Conservation (phyloP, 2,113 vertebrate species). For the Hippocampus abdominalis region DNA sequence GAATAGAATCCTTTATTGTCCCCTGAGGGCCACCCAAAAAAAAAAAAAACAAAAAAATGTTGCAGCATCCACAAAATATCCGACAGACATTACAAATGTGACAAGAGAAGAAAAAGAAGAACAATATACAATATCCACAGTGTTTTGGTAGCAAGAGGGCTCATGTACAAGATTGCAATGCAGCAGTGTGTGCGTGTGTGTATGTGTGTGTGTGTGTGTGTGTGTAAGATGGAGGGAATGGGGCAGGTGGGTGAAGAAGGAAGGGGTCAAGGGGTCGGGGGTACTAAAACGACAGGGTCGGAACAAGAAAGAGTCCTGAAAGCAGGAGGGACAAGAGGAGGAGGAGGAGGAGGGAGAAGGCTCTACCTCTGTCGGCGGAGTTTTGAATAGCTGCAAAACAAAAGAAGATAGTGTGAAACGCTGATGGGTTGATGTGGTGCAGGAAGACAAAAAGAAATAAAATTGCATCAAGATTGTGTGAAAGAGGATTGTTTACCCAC, state of each 20-base stretch:
- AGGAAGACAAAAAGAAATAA: constrained; percentile 17
- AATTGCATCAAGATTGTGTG: neutral
- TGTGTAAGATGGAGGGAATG: constrained; percentile 29
- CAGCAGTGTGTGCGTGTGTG: constrained; percentile 24
- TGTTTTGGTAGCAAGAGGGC: constrained; percentile 70
- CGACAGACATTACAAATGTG: constrained; percentile 76
- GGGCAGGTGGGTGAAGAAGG: constrained; percentile 27
- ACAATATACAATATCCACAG: constrained; percentile 81
- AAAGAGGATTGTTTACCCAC: neutral
- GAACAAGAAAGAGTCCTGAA: constrained; percentile 74
- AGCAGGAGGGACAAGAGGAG: constrained; percentile 68
- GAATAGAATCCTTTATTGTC: constrained; percentile 79
- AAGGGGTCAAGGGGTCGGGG: constrained; percentile 20
- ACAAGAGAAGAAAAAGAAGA: constrained; percentile 66
- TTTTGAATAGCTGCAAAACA: constrained; percentile 30
- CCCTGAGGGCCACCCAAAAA: constrained; percentile 63
- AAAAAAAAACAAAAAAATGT: constrained; percentile 68
- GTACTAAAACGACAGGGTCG: constrained; percentile 66
- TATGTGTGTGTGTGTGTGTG: neutral
- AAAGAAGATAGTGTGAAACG: neutral
- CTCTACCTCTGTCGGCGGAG: constrained; percentile 71
- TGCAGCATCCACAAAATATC: constrained; percentile 73
- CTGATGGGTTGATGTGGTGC: neutral
- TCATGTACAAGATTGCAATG: constrained; percentile 77
- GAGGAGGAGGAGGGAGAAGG: constrained; percentile 71